Conservation (phyloP, 2,113 vertebrate genomes). For the Donacobius atricapilla region DNA sequence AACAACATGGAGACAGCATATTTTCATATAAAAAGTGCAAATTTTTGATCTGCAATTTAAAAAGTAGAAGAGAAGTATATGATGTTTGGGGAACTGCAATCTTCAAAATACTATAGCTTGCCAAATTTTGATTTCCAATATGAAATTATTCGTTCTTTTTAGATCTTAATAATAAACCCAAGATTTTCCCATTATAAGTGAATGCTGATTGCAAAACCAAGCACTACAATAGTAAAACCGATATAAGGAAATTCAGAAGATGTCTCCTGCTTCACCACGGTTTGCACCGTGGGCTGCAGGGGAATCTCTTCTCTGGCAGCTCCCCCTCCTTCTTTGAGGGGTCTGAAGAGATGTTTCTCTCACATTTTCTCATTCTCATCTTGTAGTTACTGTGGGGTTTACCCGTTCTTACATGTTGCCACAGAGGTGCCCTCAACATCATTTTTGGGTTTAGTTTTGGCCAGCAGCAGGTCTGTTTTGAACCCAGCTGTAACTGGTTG, state of each 20-base stretch:
- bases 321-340: not conserved
- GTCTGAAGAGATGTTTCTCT: not conserved
- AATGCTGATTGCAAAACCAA: not conserved
- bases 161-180: not conserved
- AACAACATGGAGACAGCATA: not conserved
- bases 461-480: not conserved
- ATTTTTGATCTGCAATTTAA: not conserved
- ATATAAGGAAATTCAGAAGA: not conserved
- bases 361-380: not conserved
- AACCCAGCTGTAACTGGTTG: not conserved
- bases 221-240: not conserved
- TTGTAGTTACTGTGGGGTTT: not conserved
- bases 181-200: not conserved
- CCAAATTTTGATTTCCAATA: not conserved
- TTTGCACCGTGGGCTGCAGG: not conserved
- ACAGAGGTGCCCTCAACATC: accelerated
- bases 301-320: not conserved
- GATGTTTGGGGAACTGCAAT: not conserved
- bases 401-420: not conserved
- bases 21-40: not conserved
- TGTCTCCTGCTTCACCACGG: not conserved
- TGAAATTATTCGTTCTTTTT: not conserved
- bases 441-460: not conserved
- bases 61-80: not conserved
- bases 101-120: not conserved